Conservation (phyloP, 2,888 invertebrate genomes). For the Sphecodes monilicornis region DNA sequence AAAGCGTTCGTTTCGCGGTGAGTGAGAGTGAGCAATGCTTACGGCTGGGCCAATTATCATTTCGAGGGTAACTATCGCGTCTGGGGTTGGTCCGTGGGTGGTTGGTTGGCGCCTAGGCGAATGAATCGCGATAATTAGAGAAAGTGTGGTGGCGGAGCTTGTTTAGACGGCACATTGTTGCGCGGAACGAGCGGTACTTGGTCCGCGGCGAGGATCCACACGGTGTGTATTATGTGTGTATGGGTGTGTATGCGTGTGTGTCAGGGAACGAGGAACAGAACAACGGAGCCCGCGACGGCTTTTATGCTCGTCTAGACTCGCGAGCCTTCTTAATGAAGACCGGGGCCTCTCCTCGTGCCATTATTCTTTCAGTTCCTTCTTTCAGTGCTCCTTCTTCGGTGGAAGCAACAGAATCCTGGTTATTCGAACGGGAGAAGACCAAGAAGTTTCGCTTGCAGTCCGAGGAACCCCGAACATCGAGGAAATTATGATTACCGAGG, state of each 20-base stretch:
- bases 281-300: not conserved
- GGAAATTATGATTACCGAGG: slow-evolving; percentile 2
- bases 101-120: slow-evolving; percentile 32
- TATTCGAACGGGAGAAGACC: not conserved
- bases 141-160: slow-evolving; percentile 49
- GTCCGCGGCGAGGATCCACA: not conserved
- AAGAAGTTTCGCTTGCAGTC: not conserved
- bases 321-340: slow-evolving; percentile 24
- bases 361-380: slow-evolving; percentile 7
- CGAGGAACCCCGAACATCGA: not conserved
- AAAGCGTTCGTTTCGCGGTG: not conserved
- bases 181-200: not conserved
- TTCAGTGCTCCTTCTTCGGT: not conserved
- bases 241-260: not conserved
- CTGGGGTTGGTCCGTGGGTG: not conserved
- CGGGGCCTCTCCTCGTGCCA: not conserved
- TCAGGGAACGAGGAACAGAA: not conserved
- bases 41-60: slow-evolving; percentile 57
- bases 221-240: not conserved
- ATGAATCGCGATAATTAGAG: slow-evolving; percentile 69
- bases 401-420: slow-evolving; percentile 2
- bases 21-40: slow-evolving; percentile 10
- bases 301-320: slow-evolving; percentile 28
- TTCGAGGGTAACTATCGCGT: slow-evolving; percentile 61
- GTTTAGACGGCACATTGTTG: not conserved